phyloP scores from a whole-genome alignment of 2,113 vertebrate genomes.

The Forbesichthys agassizii region DNA sequence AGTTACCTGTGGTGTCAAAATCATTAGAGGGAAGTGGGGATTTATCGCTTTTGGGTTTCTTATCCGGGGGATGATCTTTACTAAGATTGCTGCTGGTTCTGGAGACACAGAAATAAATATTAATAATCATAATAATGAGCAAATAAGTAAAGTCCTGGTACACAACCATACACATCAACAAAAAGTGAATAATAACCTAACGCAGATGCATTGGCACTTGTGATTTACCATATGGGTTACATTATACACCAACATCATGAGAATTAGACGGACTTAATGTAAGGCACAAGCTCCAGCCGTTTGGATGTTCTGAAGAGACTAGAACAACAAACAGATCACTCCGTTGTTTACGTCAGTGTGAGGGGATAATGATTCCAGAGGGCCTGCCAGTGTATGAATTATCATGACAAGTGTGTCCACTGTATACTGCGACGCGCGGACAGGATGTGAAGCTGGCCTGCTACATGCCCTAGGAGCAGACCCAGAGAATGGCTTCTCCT shows the following conservation, averaged over 20 bases:
- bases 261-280: not conserved
- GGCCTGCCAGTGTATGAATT: conserved; percentile 49
- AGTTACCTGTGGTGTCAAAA: conserved; percentile 80
- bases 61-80: conserved; percentile 94
- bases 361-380: conserved; percentile 41
- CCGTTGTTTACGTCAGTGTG: conserved; percentile 41
- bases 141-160: not conserved
- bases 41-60: conserved; percentile 91
- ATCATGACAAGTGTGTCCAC: conserved; percentile 52
- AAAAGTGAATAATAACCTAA: not conserved
- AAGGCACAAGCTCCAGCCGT: conserved; percentile 8
- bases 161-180: not conserved
- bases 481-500: conserved; percentile 59
- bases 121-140: not conserved
- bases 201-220: not conserved
- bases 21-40: conserved; percentile 68
- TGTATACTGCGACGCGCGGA: conserved; percentile 54
- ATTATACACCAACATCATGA: not conserved
- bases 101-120: conserved; percentile 57
- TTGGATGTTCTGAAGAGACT: conserved; percentile 9
- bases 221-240: not conserved
- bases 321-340: conserved; percentile 26
- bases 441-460: conserved; percentile 60
- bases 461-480: conserved; percentile 47
- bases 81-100: conserved; percentile 95